Conservation (phyloP, 2,797 vertebrate species). For the Allobates femoralis region DNA sequence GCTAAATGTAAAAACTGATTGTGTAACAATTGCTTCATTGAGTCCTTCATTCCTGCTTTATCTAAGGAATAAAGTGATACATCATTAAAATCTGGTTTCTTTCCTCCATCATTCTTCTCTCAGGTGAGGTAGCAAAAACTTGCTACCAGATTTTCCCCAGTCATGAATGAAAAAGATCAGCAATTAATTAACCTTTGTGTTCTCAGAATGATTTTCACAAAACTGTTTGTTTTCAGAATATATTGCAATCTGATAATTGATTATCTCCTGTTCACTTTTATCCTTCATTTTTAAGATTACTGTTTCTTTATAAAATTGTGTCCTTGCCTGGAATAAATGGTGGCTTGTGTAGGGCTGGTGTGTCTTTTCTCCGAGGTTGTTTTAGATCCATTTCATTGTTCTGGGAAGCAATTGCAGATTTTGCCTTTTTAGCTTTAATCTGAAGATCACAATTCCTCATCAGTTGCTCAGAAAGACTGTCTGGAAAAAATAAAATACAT, state of each 20-base stretch:
- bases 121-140: no score
- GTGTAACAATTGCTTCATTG: no score
- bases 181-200: no score
- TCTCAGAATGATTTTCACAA: no score
- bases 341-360: slow-evolving; percentile 82
- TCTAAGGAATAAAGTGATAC: no score
- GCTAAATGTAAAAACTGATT: no score
- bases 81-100: no score
- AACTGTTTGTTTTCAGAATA: no score
- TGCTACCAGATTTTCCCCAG: neutral
- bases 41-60: no score
- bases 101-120: no score
- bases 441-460: slow-evolving; percentile 73
- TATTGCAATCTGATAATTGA: no score
- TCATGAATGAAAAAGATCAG: neutral
- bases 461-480: slow-evolving; percentile 70
- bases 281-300: neutral
- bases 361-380: slow-evolving; percentile 91
- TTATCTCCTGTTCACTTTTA: neutral
- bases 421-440: slow-evolving; percentile 72
- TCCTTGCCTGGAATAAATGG: slow-evolving; percentile 83
- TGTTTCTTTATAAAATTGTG: neutral
- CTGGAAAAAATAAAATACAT: slow-evolving; percentile 37
- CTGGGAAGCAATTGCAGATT: slow-evolving; percentile 68
- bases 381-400: slow-evolving; percentile 77